Percentiles rank a stretch among this genome's conserved stretches.
These are phyloP conservation scores for Nesometra sesokonis DNA, from an alignment of 35 echinoderm and acorn worm species.

Conservation along the genomic window DNA sequence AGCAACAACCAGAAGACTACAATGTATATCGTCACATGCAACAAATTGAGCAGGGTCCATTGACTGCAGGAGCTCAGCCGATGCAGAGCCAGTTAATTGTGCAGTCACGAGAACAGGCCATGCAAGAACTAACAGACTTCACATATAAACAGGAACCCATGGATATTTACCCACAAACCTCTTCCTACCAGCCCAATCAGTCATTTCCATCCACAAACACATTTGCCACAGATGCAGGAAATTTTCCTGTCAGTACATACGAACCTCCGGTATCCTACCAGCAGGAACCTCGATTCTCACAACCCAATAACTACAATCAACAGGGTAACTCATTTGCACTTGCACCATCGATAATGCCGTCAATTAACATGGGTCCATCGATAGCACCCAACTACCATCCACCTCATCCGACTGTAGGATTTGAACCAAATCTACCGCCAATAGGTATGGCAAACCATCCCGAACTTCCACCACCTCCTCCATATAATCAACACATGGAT, in stretches of 20 bases:
- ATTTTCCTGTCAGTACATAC: constrained; percentile 31
- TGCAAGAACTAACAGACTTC: constrained; percentile 18
- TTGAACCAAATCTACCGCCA: constrained; percentile 16
- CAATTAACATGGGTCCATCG: background rate
- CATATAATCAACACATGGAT: constrained; percentile 77
- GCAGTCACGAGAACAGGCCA: constrained; percentile 58
- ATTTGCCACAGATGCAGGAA: background rate
- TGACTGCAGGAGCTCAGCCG: background rate
- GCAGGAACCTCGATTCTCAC: background rate
- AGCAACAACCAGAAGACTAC: background rate
- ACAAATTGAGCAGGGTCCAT: background rate
- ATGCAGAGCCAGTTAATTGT: constrained; percentile 65
- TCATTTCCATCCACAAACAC: background rate
- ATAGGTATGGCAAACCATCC: constrained; percentile 3
- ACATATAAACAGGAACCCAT: constrained; percentile 68
- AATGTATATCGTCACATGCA: constrained; percentile 1
- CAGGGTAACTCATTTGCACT: background rate
- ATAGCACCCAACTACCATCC: background rate
- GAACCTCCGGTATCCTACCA: background rate
- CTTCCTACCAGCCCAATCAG: background rate
- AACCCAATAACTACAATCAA: constrained; percentile 7
- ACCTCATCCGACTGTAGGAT: constrained; percentile 13
- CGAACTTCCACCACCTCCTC: constrained; percentile 52
- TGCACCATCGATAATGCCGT: constrained; percentile 2
- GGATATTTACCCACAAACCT: constrained; percentile 24